Percentiles rank a stretch among this genome's conserved stretches.
phyloP scores from a whole-genome alignment of 2,797 vertebrate genomes.

The Falco berigora region DNA sequence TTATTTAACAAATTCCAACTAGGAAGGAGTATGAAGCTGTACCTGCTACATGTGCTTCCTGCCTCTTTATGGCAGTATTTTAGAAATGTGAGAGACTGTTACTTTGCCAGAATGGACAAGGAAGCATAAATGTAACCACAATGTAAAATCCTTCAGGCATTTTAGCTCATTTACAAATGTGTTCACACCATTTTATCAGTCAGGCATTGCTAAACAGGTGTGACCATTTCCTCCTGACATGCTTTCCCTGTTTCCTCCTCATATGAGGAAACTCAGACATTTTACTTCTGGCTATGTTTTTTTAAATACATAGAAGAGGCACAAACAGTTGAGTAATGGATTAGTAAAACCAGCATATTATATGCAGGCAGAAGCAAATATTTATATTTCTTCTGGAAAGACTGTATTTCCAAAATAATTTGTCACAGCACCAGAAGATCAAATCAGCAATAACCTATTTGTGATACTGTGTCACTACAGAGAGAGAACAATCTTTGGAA shows the following conservation, averaged over 20 bases:
- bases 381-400: neutral
- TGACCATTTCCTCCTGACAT: conserved; percentile 4
- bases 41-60: conserved; percentile 43
- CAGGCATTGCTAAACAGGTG: conserved; percentile 46
- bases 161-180: conserved; percentile 44
- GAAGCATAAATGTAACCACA: conserved; percentile 24
- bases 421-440: neutral
- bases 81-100: conserved; percentile 57
- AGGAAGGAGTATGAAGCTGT: neutral
- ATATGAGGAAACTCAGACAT: neutral
- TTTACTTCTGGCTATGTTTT: neutral
- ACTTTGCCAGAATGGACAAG: conserved; percentile 14
- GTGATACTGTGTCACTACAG: neutral
- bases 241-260: neutral
- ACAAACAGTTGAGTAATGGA: neutral
- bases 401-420: neutral
- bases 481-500: neutral
- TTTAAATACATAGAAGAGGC: neutral
- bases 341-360: neutral
- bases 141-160: conserved; percentile 46
- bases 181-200: conserved; percentile 59
- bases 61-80: conserved; percentile 42
- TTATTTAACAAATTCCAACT: conserved; percentile 16
- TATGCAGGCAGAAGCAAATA: neutral
- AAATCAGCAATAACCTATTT: neutral